Evolutionary conservation across 2,888 invertebrate species (phyloP), one percentile per base, ranked within the genome.

Genomic region (Calliopum simillimum): DNA sequence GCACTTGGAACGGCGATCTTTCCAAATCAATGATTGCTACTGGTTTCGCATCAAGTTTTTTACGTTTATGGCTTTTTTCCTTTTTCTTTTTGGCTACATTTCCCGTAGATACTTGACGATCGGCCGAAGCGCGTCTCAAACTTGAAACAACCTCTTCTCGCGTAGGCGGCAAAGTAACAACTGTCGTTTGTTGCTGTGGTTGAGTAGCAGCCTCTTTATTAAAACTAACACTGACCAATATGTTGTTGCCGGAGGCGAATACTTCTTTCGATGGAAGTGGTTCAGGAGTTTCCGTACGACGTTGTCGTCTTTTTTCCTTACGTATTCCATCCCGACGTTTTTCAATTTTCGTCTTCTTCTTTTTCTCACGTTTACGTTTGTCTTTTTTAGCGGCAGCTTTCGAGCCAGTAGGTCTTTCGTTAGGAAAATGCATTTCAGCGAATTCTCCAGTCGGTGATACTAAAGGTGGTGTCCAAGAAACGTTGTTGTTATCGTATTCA

Each of bases 221-320:
- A 86, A 96, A 97, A 85, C 95, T 96, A 19, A 97, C 95, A 86
- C 95, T 96, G 13, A 97, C 96, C 74, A 97, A 89, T 79, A 97
- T 96, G 84, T 96, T 96, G 86, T 96, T 95, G 3, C 96, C 96
- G 13, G 96, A 95, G 0, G 96, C 95, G 84, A 95, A 96, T 3
- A 97, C 95, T 86, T 96, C 96, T 84, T 96, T 96, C 2, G 93
- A 93, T 1, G 94, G 93, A 65, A 88, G 89, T 56, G 85, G 80
- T 73, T 80, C 82, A 84, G 89, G 82, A 68, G 82, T 81, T 74
- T 83, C 81, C 13, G 84, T 84, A 25, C 82, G 87, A 8, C 85
- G 79, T 41, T 85, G 84, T 62, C 83, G 82, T 70, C n/a, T n/a
- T n/a, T 84, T 87, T 46, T 84, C 85, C 67, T 83, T 84, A 4